Conservation (phyloP, 2,888 invertebrate species). For the Xestia c-nigrum region DNA sequence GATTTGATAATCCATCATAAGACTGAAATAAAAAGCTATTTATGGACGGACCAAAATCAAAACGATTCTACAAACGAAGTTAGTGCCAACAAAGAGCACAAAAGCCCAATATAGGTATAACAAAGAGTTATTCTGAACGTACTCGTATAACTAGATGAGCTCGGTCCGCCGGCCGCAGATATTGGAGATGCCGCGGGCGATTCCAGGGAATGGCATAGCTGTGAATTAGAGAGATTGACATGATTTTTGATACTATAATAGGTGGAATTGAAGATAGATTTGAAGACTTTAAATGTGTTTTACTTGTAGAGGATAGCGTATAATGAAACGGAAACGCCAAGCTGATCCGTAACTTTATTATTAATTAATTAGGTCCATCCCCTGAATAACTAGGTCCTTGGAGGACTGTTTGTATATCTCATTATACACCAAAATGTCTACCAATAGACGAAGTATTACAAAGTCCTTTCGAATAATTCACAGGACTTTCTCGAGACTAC, state of each 20-base stretch:
- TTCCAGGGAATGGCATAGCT: neutral
- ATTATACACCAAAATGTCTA: no score
- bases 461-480: neutral
- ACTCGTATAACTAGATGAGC: constrained; percentile 70
- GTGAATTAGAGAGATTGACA: neutral
- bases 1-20: neutral
- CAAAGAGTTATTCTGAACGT: constrained; percentile 51
- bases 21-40: neutral
- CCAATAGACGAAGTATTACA: neutral
- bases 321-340: neutral
- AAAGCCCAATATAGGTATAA: constrained; percentile 43
- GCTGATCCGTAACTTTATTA: neutral
- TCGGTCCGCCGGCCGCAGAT: constrained; percentile 72
- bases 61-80: constrained; percentile 45
- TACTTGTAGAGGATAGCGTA: neutral
- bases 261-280: neutral
- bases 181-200: constrained; percentile 70
- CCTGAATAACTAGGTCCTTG: neutral
- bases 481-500: neutral
- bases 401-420: neutral
- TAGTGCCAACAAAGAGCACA: constrained; percentile 50
- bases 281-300: neutral
- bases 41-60: constrained; percentile 22
- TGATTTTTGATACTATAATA: constrained; percentile 7
- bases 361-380: neutral